Evolutionary conservation across 2,888 invertebrate genomes (phyloP).

Genomic region (Dioctria rufipes): DNA sequence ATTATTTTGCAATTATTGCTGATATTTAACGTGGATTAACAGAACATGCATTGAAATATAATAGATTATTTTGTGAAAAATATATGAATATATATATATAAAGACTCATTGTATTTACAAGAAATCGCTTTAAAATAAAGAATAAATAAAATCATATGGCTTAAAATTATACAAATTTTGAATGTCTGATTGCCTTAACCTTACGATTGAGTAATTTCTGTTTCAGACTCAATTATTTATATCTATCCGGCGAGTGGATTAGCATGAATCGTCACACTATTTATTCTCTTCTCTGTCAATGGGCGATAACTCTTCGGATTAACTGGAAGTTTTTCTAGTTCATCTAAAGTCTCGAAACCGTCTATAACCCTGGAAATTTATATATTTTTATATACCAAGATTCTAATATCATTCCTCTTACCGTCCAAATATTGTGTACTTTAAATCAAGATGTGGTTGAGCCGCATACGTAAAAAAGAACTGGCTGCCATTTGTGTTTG

Average conservation of each 20-base stretch:
- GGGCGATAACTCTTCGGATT: constrained; percentile 95
- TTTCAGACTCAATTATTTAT: neutral
- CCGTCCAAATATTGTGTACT: constrained; percentile 98
- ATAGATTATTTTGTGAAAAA: no score
- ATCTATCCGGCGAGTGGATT: constrained; percentile 91
- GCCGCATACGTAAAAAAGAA: constrained; percentile 97
- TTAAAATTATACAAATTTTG: no score
- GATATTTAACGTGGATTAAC: no score
- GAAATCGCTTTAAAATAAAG: no score
- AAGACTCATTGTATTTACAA: no score
- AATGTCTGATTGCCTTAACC: no score
- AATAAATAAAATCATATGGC: no score
- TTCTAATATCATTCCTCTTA: constrained; percentile 70
- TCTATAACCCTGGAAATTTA: constrained; percentile 88
- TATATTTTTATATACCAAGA: neutral
- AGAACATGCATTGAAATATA: no score
- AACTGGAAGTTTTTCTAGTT: constrained; percentile 94
- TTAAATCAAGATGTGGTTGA: constrained; percentile 95
- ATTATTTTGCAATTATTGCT: no score
- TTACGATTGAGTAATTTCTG: no score
- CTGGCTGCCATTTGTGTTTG: constrained; percentile 97
- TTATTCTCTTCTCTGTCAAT: constrained; percentile 87
- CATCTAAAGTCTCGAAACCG: constrained; percentile 95
- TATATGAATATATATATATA: no score
- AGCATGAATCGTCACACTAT: constrained; percentile 95